phyloP scores from a whole-genome alignment of 2,888 invertebrate genomes.

The Lasioglossum villosulum region DNA sequence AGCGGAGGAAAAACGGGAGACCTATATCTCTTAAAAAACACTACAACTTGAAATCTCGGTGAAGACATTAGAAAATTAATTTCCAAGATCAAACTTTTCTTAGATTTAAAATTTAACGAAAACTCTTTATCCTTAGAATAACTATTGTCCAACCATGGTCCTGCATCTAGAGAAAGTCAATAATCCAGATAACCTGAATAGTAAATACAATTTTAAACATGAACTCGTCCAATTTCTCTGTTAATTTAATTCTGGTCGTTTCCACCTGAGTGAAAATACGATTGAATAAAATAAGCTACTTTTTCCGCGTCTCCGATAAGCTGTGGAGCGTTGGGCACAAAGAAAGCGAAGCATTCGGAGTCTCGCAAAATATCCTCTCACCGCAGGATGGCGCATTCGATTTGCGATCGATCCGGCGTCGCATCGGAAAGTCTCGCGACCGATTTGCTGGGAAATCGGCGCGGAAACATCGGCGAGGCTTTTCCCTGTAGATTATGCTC shows the following conservation, averaged over 20 bases:
- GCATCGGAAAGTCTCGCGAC: neutral
- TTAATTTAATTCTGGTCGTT: neutral
- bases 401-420: neutral
- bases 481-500: conserved; percentile 37
- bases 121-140: too few relatives aligned
- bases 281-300: neutral
- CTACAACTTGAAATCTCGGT: too few relatives aligned
- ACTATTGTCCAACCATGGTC: too few relatives aligned
- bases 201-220: neutral
- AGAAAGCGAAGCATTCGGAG: neutral
- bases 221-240: neutral
- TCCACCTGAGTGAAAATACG: neutral
- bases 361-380: neutral
- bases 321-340: neutral
- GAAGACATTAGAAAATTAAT: too few relatives aligned
- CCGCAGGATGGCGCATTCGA: neutral
- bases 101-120: too few relatives aligned
- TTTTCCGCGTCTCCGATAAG: neutral
- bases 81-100: too few relatives aligned
- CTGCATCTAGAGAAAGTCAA: too few relatives aligned
- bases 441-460: neutral
- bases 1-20: too few relatives aligned
- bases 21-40: too few relatives aligned
- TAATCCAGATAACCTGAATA: too few relatives aligned
- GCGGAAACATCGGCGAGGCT: neutral